phyloP scores from a whole-genome alignment of 2,888 invertebrate genomes.

The Agrochola lota region DNA sequence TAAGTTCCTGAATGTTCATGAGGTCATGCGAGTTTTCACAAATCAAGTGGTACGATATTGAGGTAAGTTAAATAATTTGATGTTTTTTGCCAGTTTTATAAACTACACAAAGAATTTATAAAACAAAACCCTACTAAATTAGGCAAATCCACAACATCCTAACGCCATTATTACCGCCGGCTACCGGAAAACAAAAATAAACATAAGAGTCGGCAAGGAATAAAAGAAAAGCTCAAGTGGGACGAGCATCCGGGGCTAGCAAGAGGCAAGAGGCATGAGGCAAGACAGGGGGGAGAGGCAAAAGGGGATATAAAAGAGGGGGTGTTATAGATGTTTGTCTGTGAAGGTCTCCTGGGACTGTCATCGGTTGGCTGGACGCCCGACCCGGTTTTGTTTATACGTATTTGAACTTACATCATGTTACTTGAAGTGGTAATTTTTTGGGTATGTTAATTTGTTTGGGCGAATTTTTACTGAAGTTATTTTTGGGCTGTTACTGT shows the following conservation, averaged over 20 bases:
- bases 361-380: conserved; percentile 71
- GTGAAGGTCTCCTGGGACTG: conserved; percentile 73
- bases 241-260: conserved; percentile 85
- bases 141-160: conserved; percentile 74
- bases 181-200: conserved; percentile 90
- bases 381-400: conserved; percentile 84
- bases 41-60: neutral
- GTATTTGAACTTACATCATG: conserved; percentile 79
- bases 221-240: conserved; percentile 89
- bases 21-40: neutral
- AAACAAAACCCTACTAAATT: conserved; percentile 14
- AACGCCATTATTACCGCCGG: conserved; percentile 87
- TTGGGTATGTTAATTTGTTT: conserved; percentile 42
- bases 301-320: conserved; percentile 62
- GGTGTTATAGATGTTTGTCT: conserved; percentile 69
- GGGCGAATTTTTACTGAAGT: conserved; percentile 5
- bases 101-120: neutral
- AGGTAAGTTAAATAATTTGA: no score
- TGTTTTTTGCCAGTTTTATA: neutral
- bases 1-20: neutral
- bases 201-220: conserved; percentile 88
- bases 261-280: conserved; percentile 73
- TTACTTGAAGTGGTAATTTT: conserved; percentile 72
- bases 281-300: conserved; percentile 60
- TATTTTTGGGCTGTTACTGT: conserved; percentile 18